These are phyloP conservation scores for Caenorhabditis sp. DNA, from an alignment of 2,888 invertebrate genomes.

Conservation along the genomic window DNA sequence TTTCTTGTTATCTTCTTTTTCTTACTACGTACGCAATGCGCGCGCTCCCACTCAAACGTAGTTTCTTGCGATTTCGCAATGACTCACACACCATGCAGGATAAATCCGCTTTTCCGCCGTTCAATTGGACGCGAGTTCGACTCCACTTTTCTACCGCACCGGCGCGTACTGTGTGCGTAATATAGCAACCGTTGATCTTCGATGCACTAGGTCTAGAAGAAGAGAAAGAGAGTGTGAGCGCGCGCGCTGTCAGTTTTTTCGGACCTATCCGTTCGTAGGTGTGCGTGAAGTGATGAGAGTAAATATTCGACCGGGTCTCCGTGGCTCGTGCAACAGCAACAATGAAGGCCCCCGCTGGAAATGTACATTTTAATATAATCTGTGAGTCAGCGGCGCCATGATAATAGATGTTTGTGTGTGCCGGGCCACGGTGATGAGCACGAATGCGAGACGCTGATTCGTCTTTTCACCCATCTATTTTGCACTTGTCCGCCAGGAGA, in stretches of 20 bases:
- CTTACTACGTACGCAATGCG: conserved; percentile 1
- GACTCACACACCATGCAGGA: neutral
- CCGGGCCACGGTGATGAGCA: neutral
- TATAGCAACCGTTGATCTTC: conserved; percentile 13
- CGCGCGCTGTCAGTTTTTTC: conserved; percentile 13
- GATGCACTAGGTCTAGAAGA: conserved; percentile 5
- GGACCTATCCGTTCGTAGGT: conserved; percentile 1
- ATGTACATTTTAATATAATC: conserved; percentile 16
- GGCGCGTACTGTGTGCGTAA: neutral
- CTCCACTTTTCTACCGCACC: neutral
- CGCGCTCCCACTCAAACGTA: too few species aligned
- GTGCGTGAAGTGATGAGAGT: conserved; percentile 15
- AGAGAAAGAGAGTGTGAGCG: neutral
- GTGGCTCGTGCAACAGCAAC: neutral
- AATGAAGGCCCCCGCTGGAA: neutral
- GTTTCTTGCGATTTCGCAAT: neutral
- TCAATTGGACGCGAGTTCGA: neutral
- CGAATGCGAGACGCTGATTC: neutral
- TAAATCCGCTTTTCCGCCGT: neutral
- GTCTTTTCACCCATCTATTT: neutral
- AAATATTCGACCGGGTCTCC: neutral
- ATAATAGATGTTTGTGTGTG: conserved; percentile 12
- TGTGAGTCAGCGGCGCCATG: conserved; percentile 12
- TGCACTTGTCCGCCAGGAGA: neutral
- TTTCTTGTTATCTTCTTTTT: conserved; percentile 15